Base-by-base conservation (phyloP, 2,888 invertebrate genomes). In the Nomada flava region DNA sequence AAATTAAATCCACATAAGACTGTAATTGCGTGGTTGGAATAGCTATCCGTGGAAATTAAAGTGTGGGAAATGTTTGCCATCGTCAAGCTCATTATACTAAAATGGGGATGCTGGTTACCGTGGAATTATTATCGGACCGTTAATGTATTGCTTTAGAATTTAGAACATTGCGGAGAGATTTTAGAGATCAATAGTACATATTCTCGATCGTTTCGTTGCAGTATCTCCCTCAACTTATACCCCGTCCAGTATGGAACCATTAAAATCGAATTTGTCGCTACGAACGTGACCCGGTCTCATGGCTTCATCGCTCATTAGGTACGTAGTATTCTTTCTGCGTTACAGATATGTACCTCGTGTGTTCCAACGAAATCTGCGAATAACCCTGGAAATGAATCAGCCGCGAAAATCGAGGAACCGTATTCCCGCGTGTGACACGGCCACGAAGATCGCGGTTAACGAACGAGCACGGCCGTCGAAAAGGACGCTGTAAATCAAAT, bases 401-500 rank as follows among this genome's bases (percentile, higher is more conserved):
- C 44, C 52, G 29, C 52, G 76, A 55, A 60, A 75, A 71, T 53
- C 62, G 63, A 23, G 55, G 44, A 69, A 36, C 29, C 44, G 42
- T 26, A 26, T 59, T 53, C 44, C 55, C 11, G 36, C 20, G 52
- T 47, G 50, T 26, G 64, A 36, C 55, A 5, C 53, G 18, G 20
- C 67, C 63, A 57, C 65, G 44, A 50, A 59, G 26, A 59, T 64
- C 69, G 55, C 26, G 77, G 44, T 71, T 77, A 82, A 78, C 68
- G 83, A 83, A 83, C 69, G 80, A 83, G 67, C 47, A 52, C 18
- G 36, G 20, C 20, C 68, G 60, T 73, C 65, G 85, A 84, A 78
- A 84, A 65, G 47, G 74, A 26, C 9, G 64, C 20, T 62, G 74
- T 80, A 83, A 85, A 85, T 86, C 84, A 85, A 85, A 85, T 55